Evolutionary conservation across 1,140 invertebrate genomes (phyloP), one percentile per base, ranked within the genome.

Genomic region (Colletes latitarsis): DNA sequence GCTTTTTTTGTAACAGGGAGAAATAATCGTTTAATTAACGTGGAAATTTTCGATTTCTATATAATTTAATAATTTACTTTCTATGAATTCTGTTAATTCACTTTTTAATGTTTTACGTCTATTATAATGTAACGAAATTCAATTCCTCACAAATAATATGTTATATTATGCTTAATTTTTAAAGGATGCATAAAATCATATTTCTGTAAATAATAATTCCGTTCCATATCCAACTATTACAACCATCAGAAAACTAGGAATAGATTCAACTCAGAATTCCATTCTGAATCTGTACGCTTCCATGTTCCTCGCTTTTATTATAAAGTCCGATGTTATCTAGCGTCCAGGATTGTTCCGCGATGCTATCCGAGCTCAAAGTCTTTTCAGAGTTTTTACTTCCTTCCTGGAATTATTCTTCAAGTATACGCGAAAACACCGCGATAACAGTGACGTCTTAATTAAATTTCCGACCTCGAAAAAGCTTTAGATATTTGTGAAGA

Each of bases 381-480:
- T 14, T 41, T 19, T 12, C 12, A 3, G 10, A 41, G 15, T 55
- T 55, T 14, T 21, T n/a, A n/a, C 5, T 9, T 57, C 19, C 12
- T 57, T 0, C 3, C 5, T 3, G 1, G 6, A 14, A 6, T 21
- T 55, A 10, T 14, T 10, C 9, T 4, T 17, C n/a, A 62, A 15
- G 17, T 43, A 46, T 6, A 64, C 43, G n/a, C 6, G 10, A 14
- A 46, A 6, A 21, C n/a, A 6, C 52, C 46, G 12, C 10, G 49
- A 43, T 57, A 67, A 57, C n/a, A 10, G 39, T 30, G 30, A 41
- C 17, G 9, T 67, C 15, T 49, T 55, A 57, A 67, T 76, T 67
- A 76, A 76, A 57, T n/a, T 63, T 46, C 30, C 46, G 41, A 66
- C 55, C 63, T 76, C 52, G 76, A 76, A 81, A 43, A 49, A 52